Evolutionary conservation across 1,140 invertebrate species (phyloP), one percentile per base, ranked within the genome.

Genomic region (Eciton burchellii): DNA sequence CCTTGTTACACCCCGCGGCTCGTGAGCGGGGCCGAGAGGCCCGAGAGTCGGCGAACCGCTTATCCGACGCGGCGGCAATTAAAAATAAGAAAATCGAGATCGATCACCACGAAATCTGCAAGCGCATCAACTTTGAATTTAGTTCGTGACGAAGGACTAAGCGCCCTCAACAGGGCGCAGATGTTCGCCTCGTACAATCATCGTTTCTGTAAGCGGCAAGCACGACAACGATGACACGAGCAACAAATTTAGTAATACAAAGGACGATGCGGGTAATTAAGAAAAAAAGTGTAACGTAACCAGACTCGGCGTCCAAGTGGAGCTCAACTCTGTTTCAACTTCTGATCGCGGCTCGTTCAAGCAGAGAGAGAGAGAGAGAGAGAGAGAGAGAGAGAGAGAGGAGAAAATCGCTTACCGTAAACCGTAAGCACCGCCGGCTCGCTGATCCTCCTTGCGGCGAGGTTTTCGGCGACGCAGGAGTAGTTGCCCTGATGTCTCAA

Each of bases 381-480:
- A n/a, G n/a, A n/a, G n/a, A n/a, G n/a, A n/a, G n/a, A n/a, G n/a
- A n/a, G n/a, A n/a, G n/a, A n/a, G n/a, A n/a, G 35, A 35, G 6
- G 35, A 6, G 35, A 3, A 47, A 76, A 72, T 12, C 59, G 24
- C 97, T 97, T 94, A 99, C 99, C 98, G 94, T 97, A 99, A 88
- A 99, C 98, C 63, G 97, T 98, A 79, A 99, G 95, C 60, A 97
- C 95, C 0, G 98, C 98, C 0, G 98, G 96, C 84, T 98, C 97
- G 57, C 97, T 98, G 77, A 97, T 95, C 83, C 98, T 95, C 90
- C 97, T 97, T 16, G 97, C 97, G 0, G 98, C 98, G 24, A 99
- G 96, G 93, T 99, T 99, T 93, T 98, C 97, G 1, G 99, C 99
- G 47, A 98, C 98, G 93, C 99, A 99, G 60, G 97, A 98, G 94